Conservation (phyloP, 92 coral and sea anemone species). For the Siderastrea siderea region DNA sequence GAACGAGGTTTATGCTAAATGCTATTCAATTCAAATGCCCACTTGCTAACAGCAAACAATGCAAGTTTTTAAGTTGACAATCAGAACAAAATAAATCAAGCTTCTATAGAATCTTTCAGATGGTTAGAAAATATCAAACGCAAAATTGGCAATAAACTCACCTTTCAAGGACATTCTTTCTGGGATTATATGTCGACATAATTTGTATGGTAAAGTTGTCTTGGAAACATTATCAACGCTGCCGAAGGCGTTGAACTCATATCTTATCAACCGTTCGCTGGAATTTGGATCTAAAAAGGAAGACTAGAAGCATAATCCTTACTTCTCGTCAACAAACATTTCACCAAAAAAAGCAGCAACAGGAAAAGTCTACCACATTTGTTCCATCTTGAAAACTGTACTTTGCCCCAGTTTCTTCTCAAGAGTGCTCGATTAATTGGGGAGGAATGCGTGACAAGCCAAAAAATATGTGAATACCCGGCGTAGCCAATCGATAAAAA, state of each 20-base stretch:
- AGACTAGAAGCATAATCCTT: not conserved
- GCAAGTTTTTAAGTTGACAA: too few relatives aligned
- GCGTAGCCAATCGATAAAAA: too few relatives aligned
- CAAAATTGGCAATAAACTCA: not conserved
- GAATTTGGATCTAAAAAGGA: not conserved
- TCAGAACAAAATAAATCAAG: too few relatives aligned
- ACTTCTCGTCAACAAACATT: not conserved
- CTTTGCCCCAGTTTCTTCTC: constrained; percentile 1
- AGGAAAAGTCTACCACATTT: not conserved
- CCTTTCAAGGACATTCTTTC: constrained; percentile 44
- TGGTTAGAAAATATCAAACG: not conserved
- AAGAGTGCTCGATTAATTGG: not conserved
- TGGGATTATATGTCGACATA: constrained; percentile 36
- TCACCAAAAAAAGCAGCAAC: not conserved
- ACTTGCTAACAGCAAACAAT: too few relatives aligned
- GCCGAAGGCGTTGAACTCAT: not conserved
- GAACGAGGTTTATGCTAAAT: too few relatives aligned
- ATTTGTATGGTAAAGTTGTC: not conserved
- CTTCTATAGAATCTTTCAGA: too few relatives aligned
- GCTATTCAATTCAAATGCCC: too few relatives aligned
- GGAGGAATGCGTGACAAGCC: not conserved
- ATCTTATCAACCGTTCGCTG: not conserved
- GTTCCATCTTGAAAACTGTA: constrained; percentile 6
- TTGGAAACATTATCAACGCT: constrained; percentile 12
- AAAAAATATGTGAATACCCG: too few relatives aligned